Percentiles rank a stretch among this genome's conserved stretches.
These are phyloP conservation scores for Triops longicaudatus DNA, from an alignment of 1,140 invertebrate species.

Conservation along the genomic window DNA sequence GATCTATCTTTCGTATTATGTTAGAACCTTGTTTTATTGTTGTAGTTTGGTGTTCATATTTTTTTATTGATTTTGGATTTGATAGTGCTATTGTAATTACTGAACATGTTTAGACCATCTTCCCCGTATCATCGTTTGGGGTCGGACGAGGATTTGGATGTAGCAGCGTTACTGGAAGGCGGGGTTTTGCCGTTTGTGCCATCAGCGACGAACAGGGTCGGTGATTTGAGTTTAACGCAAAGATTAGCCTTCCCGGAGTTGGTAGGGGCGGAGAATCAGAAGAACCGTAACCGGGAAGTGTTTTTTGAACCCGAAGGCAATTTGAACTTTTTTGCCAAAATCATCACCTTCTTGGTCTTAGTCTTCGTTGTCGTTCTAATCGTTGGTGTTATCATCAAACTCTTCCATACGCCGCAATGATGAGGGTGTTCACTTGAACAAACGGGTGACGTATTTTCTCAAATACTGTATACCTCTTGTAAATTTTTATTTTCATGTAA, in stretches of 20 bases:
- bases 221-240: slow-evolving; percentile 32
- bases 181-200: neutral
- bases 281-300: slow-evolving; percentile 29
- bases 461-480: neutral
- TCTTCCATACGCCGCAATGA: slow-evolving; percentile 29
- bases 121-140: neutral
- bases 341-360: slow-evolving; percentile 34
- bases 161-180: neutral
- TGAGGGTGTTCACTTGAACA: neutral
- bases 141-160: neutral
- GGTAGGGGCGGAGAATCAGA: slow-evolving; percentile 29
- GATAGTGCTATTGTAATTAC: neutral
- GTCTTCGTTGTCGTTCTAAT: slow-evolving; percentile 33
- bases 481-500: slow-evolving; percentile 1
- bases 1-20: no score
- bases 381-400: slow-evolving; percentile 33
- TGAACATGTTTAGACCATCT: neutral
- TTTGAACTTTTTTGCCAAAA: slow-evolving; percentile 35
- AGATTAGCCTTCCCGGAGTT: slow-evolving; percentile 33
- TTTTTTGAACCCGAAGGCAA: slow-evolving; percentile 33
- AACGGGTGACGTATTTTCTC: neutral
- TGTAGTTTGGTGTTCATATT: neutral
- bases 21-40: neutral
- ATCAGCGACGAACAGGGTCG: neutral
- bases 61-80: no score